These are phyloP conservation scores for Varanus salvator DNA, from an alignment of 2,113 vertebrate species.

Conservation along the genomic window DNA sequence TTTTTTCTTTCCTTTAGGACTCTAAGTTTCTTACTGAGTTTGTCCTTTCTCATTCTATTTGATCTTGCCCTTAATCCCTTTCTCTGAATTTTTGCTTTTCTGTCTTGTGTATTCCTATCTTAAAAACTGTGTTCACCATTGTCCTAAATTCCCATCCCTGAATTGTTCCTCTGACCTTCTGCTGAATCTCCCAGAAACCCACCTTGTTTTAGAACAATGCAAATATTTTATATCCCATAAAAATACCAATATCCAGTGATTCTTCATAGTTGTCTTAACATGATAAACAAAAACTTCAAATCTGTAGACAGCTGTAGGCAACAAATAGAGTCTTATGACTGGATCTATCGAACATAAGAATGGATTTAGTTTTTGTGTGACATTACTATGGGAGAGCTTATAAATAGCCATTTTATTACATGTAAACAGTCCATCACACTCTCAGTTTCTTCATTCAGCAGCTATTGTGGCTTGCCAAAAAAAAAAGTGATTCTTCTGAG, in stretches of 20 bases:
- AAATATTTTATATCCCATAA: background rate
- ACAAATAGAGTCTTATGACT: conserved; percentile 34
- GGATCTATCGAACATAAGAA: conserved; percentile 46
- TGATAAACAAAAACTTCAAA: background rate
- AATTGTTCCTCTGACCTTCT: no score
- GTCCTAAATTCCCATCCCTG: no score
- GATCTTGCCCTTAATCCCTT: no score
- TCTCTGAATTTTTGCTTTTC: no score
- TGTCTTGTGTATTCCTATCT: no score
- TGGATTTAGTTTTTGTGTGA: conserved; percentile 32
- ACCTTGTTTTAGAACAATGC: background rate
- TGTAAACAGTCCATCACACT: conserved; percentile 53
- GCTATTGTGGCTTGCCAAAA: background rate
- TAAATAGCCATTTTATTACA: conserved; percentile 50
- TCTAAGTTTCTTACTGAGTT: no score
- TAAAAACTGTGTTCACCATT: no score
- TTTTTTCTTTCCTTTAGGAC: no score
- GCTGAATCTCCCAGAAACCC: no score
- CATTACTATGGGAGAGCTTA: conserved; percentile 14
- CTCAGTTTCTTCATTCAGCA: conserved; percentile 46
- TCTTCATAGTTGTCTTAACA: background rate
- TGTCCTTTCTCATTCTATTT: no score
- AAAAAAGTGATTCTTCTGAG: conserved; percentile 35
- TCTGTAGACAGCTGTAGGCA: background rate
- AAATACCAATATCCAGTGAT: background rate